These are phyloP conservation scores for Drosophila littoralis DNA, from an alignment of 1,140 invertebrate genomes.

Conservation along the genomic window DNA sequence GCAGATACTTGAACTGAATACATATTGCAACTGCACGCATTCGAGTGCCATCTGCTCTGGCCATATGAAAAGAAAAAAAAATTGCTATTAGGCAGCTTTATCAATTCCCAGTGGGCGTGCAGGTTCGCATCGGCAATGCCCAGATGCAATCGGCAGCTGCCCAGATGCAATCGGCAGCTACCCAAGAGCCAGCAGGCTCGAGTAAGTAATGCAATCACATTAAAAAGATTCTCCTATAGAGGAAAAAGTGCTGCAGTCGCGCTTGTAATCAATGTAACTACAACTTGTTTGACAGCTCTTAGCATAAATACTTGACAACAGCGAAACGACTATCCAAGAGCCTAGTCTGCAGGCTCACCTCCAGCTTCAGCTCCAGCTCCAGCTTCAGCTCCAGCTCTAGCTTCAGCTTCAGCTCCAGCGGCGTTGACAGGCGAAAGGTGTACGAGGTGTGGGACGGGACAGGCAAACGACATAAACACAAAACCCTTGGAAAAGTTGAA, in stretches of 20 bases:
- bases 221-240: slow-evolving; percentile 46
- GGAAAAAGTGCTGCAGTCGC: slow-evolving; percentile 24
- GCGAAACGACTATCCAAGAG: slow-evolving; percentile 23
- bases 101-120: slow-evolving; percentile 56
- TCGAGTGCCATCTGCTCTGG: background rate
- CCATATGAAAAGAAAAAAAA: background rate
- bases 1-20: slow-evolving; percentile 45
- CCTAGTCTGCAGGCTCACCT: slow-evolving; percentile 20
- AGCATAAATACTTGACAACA: slow-evolving; percentile 79
- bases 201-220: slow-evolving; percentile 71
- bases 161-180: slow-evolving; percentile 23
- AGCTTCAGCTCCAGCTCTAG: background rate
- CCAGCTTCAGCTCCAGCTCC: background rate
- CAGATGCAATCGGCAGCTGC: slow-evolving; percentile 22
- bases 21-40: background rate
- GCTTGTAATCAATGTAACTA: slow-evolving; percentile 78
- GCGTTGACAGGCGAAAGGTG: slow-evolving; percentile 68
- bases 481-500: slow-evolving; percentile 55
- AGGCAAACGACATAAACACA: slow-evolving; percentile 71
- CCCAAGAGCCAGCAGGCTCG: slow-evolving; percentile 15
- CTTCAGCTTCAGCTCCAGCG: background rate
- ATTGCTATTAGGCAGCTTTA: slow-evolving; percentile 7
- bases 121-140: slow-evolving; percentile 17
- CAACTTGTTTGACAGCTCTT: slow-evolving; percentile 83
- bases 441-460: slow-evolving; percentile 63